Conservation (phyloP, 2,888 invertebrate species). For the Nephrotoma guestfalica region DNA sequence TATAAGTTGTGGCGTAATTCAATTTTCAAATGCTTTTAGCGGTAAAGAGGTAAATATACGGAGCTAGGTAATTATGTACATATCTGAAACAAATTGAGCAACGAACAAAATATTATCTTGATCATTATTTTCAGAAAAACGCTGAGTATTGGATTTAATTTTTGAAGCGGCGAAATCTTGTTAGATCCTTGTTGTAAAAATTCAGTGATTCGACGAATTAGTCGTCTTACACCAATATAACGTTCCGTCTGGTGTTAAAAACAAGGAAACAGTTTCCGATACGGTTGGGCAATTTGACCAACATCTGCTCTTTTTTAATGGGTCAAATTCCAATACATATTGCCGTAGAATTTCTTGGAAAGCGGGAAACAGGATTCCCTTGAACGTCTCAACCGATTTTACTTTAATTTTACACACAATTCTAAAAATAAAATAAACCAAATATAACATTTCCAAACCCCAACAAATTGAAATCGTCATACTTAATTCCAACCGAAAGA, state of each 20-base stretch:
- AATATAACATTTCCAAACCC: neutral
- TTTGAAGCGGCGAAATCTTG: slow-evolving; percentile 53
- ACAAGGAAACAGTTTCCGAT: slow-evolving; percentile 80
- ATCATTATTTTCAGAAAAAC: slow-evolving; percentile 94
- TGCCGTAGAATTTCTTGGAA: slow-evolving; percentile 90
- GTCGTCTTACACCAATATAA: slow-evolving; percentile 82
- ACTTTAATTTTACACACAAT: slow-evolving; percentile 75
- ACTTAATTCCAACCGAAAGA: slow-evolving; percentile 76
- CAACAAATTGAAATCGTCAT: slow-evolving; percentile 23
- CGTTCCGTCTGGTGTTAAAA: slow-evolving; percentile 84
- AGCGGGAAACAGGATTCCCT: slow-evolving; percentile 84
- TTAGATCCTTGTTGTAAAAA: slow-evolving; percentile 60
- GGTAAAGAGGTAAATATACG: slow-evolving; percentile 37
- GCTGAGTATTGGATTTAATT: slow-evolving; percentile 72
- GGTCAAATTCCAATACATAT: slow-evolving; percentile 89
- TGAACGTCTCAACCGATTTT: slow-evolving; percentile 70
- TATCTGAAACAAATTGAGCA: neutral
- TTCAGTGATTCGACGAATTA: slow-evolving; percentile 81
- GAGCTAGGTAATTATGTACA: neutral
- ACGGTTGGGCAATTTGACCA: slow-evolving; percentile 56
- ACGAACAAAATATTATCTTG: slow-evolving; percentile 22
- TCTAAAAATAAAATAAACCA: slow-evolving; percentile 32
- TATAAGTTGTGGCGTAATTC: no score
- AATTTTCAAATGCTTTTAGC: no score
- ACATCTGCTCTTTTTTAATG: slow-evolving; percentile 58